Evolutionary conservation across 2,797 vertebrate species (phyloP).

Genomic region (Karalla daura): DNA sequence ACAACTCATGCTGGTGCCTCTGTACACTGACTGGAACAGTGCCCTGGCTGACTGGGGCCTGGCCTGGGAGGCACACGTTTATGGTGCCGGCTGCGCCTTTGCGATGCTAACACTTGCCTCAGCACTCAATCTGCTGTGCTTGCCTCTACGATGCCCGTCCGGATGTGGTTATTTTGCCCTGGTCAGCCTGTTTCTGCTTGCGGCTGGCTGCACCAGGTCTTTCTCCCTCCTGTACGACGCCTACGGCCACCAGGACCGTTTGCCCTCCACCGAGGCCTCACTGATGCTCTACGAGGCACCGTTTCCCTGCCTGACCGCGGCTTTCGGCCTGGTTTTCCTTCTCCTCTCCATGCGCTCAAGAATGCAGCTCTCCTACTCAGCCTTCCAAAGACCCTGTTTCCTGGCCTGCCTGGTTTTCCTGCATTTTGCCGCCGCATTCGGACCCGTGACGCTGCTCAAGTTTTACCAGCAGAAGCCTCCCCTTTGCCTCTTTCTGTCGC

Average conservation of each 20-base stretch:
- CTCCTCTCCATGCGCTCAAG: constrained; percentile 89
- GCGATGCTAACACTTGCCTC: constrained; percentile 85
- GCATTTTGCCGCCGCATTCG: constrained; percentile 85
- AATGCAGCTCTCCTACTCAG: constrained; percentile 85
- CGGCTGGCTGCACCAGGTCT: constrained; percentile 84
- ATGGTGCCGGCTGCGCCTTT: constrained; percentile 88
- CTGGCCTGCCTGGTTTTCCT: constrained; percentile 85
- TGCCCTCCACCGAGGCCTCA: constrained; percentile 81
- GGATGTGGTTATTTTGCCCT: constrained; percentile 85
- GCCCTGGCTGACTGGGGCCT: constrained; percentile 90
- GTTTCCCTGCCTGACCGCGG: constrained; percentile 90
- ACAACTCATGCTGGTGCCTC: constrained; percentile 85
- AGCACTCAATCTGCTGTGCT: constrained; percentile 84
- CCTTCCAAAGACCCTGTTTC: constrained; percentile 87
- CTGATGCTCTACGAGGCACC: constrained; percentile 89
- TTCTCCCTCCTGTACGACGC: constrained; percentile 91
- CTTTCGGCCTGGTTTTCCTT: constrained; percentile 89
- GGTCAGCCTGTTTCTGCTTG: constrained; percentile 87
- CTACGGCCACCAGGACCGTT: constrained; percentile 86
- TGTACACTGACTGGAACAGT: constrained; percentile 90
- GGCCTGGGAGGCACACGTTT: constrained; percentile 92
- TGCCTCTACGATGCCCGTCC: constrained; percentile 88
- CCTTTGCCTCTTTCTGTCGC: constrained; percentile 84
- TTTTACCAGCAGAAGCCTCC: constrained; percentile 81
- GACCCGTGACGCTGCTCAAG: constrained; percentile 83